Percentiles rank a stretch among this genome's conserved stretches.
Conservation (phyloP, 2,888 invertebrate genomes). For the Drosophila paramelanica region DNA sequence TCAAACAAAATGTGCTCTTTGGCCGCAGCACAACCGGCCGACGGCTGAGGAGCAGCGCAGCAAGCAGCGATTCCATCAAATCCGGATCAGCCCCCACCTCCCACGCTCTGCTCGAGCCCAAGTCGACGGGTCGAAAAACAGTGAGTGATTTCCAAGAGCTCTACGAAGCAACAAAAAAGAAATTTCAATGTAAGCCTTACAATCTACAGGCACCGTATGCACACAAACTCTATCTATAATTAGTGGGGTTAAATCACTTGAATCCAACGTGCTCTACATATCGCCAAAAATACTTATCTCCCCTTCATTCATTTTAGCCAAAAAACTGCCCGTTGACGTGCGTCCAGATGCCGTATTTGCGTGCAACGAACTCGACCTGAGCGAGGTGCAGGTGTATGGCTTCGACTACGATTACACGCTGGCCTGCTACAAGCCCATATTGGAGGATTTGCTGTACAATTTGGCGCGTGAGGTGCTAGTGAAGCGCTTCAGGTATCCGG, state of each 20-base stretch:
- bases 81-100: slow-evolving; percentile 43
- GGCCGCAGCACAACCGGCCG: slow-evolving; percentile 20
- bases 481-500: slow-evolving; percentile 96
- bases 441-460: slow-evolving; percentile 96
- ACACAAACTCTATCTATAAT: slow-evolving; percentile 13
- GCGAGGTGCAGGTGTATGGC: slow-evolving; percentile 96
- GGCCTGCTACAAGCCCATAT: slow-evolving; percentile 95
- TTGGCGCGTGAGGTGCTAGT: slow-evolving; percentile 94
- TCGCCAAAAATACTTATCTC: background rate
- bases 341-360: slow-evolving; percentile 96
- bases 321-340: slow-evolving; percentile 94
- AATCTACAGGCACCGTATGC: slow-evolving; percentile 39
- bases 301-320: slow-evolving; percentile 87
- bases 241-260: slow-evolving; percentile 19
- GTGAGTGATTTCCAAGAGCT: slow-evolving; percentile 86
- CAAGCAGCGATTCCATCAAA: slow-evolving; percentile 4
- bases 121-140: slow-evolving; percentile 46
- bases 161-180: slow-evolving; percentile 88
- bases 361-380: slow-evolving; percentile 96
- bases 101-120: slow-evolving; percentile 35
- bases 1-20: slow-evolving; percentile 56
- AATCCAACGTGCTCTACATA: background rate
- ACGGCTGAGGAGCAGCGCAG: slow-evolving; percentile 2
- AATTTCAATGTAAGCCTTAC: slow-evolving; percentile 89
- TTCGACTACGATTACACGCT: slow-evolving; percentile 99